Percentiles rank a stretch among this genome's conserved stretches.
Conservation (phyloP, 2,797 vertebrate genomes). For the Epinephelus malabaricus region DNA sequence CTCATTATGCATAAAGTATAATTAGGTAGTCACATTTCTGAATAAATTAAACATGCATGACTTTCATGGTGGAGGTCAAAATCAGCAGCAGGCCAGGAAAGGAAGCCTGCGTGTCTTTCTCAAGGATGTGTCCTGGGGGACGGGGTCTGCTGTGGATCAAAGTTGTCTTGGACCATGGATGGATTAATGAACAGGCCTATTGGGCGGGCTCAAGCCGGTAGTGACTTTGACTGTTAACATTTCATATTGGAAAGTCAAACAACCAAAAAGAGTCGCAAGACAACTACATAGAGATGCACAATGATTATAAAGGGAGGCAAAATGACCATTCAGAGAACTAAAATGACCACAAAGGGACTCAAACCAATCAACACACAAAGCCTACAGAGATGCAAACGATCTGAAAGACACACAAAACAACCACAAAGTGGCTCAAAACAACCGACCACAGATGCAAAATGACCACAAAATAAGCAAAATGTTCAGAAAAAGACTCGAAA, state of each 20-base stretch:
- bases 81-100: slow-evolving; percentile 35
- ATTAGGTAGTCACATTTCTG: slow-evolving; percentile 55
- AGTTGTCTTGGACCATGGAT: slow-evolving; percentile 22
- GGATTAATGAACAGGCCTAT: background rate
- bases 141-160: slow-evolving; percentile 14
- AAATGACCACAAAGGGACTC: no score
- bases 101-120: slow-evolving; percentile 10
- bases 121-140: slow-evolving; percentile 44
- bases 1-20: slow-evolving; percentile 60
- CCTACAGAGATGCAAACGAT: no score
- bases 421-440: no score
- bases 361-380: no score
- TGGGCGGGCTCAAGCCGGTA: background rate
- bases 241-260: background rate
- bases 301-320: background rate
- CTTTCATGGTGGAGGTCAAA: slow-evolving; percentile 60
- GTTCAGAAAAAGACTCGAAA: no score
- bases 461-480: no score
- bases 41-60: slow-evolving; percentile 57
- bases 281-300: background rate
- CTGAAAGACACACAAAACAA: no score
- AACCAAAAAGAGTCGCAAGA: background rate
- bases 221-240: background rate
- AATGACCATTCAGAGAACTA: background rate
- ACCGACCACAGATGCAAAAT: no score